Percentiles rank a stretch among this genome's conserved stretches.
Evolutionary conservation across 2,797 vertebrate genomes (phyloP).

Genomic region (Antrozous pallidus): DNA sequence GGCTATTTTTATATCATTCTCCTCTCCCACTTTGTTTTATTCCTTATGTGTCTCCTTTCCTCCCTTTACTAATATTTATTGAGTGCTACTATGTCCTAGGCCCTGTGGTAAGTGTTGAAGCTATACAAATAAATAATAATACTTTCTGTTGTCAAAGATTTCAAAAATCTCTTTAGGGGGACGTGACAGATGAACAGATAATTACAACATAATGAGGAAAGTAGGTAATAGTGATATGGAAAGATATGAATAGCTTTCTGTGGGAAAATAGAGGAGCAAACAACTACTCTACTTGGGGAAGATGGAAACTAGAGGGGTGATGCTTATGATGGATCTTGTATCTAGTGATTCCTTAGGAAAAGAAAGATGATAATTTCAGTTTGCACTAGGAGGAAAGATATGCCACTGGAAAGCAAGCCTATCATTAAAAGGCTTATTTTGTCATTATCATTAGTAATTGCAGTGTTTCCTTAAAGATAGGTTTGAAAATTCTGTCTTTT

Average conservation of each 20-base stretch:
- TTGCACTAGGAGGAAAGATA: not conserved
- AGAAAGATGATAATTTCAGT: not conserved
- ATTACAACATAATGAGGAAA: not conserved
- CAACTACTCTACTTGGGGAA: not conserved
- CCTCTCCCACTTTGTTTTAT: not conserved
- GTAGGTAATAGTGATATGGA: not conserved
- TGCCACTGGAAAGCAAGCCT: not conserved
- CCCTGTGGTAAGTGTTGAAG: not conserved
- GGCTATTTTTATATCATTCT: not conserved
- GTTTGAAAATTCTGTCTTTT: conserved; percentile 26
- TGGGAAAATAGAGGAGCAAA: not conserved
- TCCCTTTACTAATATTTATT: not conserved
- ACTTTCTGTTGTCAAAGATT: not conserved
- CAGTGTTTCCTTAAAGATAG: not conserved
- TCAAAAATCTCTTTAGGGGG: not conserved
- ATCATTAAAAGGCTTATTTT: not conserved
- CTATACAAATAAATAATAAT: not conserved
- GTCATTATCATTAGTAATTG: not conserved
- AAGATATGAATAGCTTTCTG: not conserved
- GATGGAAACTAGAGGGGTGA: not conserved
- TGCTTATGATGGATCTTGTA: not conserved
- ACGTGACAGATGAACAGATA: not conserved
- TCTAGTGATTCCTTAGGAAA: not conserved
- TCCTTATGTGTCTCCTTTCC: not conserved
- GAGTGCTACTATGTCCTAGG: not conserved